These are phyloP conservation scores for Nerophis lumbriciformis DNA, from an alignment of 2,113 vertebrate species.

Conservation along the genomic window DNA sequence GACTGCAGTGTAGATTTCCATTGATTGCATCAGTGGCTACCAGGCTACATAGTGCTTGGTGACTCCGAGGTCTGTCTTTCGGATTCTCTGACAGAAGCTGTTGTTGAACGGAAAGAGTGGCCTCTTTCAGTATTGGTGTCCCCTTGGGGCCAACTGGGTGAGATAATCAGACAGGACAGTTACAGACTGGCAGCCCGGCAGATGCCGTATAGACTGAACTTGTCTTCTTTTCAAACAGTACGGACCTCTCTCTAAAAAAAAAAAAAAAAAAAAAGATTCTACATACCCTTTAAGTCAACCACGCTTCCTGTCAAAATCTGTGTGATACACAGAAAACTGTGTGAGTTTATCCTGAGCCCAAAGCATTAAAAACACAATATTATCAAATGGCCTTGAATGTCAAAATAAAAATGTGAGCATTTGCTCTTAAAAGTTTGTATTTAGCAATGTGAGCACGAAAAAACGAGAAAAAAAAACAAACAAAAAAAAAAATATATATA, in stretches of 20 bases:
- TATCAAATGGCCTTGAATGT: not conserved
- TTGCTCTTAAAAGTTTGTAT: not conserved
- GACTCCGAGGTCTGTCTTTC: constrained; percentile 44
- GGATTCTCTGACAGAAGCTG: constrained; percentile 72
- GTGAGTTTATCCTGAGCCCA: not conserved
- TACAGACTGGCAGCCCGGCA: constrained; percentile 46
- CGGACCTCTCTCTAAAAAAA: not conserved
- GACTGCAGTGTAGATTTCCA: constrained; percentile 59
- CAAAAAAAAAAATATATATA: too few relatives aligned
- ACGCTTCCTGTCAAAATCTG: not conserved
- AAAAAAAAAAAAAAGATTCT: not conserved
- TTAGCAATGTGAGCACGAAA: not conserved
- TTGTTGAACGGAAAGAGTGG: constrained; percentile 81
- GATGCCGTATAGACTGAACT: constrained; percentile 31
- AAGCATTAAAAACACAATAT: not conserved
- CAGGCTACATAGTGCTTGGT: constrained; percentile 51
- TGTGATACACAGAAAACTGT: not conserved
- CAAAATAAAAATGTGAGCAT: too few relatives aligned
- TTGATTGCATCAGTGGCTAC: constrained; percentile 64
- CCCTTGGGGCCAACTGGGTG: constrained; percentile 68
- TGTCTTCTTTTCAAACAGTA: constrained; percentile 24
- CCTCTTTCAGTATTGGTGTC: constrained; percentile 72
- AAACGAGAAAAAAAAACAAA: too few relatives aligned
- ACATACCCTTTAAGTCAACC: not conserved
- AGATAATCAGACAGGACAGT: constrained; percentile 68